Conservation (phyloP, 2,888 invertebrate species). For the Phengaris arion region DNA sequence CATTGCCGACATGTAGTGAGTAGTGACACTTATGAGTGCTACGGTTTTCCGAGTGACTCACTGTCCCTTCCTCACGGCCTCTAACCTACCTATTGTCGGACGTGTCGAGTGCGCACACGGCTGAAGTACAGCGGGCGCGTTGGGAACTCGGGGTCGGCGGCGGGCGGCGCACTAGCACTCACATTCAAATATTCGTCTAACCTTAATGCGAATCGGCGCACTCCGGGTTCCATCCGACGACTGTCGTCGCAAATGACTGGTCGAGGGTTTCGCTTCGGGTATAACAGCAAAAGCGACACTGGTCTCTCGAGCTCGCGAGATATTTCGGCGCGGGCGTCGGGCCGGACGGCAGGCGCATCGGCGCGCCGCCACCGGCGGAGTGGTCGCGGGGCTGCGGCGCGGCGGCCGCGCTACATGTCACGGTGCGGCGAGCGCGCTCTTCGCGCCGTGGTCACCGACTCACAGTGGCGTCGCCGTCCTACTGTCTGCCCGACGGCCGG, state of each 20-base stretch:
- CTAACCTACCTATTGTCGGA: constrained; percentile 62
- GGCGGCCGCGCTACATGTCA: constrained; percentile 72
- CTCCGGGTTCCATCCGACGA: constrained; percentile 79
- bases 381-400: constrained; percentile 71
- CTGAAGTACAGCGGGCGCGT: constrained; percentile 59
- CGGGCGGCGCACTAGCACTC: constrained; percentile 73
- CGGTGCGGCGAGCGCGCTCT: constrained; percentile 76
- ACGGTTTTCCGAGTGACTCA: constrained; percentile 54
- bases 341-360: constrained; percentile 73
- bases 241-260: constrained; percentile 71
- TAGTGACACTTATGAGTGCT: constrained; percentile 24
- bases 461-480: constrained; percentile 79
- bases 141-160: constrained; percentile 56
- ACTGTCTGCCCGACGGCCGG: constrained; percentile 74
- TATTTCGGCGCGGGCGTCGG: constrained; percentile 63
- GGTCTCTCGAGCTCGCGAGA: constrained; percentile 49
- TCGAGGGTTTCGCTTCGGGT: constrained; percentile 71
- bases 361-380: constrained; percentile 75
- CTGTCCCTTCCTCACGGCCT: constrained; percentile 55
- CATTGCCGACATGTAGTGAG: background rate
- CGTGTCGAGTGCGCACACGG: constrained; percentile 62
- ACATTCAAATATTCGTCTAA: constrained; percentile 77
- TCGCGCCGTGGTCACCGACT: constrained; percentile 78
- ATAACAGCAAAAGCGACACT: constrained; percentile 61
- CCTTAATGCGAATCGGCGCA: constrained; percentile 79